Evolutionary conservation across 2,888 invertebrate species (phyloP).

Genomic region (Pseudococcus longispinus): DNA sequence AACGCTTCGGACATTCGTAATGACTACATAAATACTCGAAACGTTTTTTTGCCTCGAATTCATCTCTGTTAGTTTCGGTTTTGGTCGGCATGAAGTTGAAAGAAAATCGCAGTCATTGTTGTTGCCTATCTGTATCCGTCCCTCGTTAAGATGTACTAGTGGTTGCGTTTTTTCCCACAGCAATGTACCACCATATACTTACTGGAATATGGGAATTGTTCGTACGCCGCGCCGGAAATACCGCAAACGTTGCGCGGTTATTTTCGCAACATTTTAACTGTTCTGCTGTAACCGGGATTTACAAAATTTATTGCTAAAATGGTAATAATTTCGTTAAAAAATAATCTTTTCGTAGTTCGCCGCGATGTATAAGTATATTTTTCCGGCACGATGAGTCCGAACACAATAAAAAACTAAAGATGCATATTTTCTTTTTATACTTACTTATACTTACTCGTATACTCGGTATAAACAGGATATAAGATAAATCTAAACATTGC

Average conservation of each 20-base stretch:
- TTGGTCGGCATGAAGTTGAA: too few relatives aligned
- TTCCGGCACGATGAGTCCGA: slow-evolving; percentile 11
- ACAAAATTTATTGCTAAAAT: not conserved
- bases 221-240: not conserved
- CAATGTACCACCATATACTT: too few relatives aligned
- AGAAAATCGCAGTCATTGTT: too few relatives aligned
- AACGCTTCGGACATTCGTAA: too few relatives aligned
- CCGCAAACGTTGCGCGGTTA: not conserved
- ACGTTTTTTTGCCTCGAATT: too few relatives aligned
- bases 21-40: too few relatives aligned
- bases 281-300: not conserved
- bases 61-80: too few relatives aligned
- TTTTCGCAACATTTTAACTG: not conserved
- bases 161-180: too few relatives aligned
- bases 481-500: slow-evolving; percentile 38
- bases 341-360: not conserved
- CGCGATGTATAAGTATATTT: not conserved
- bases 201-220: too few relatives aligned
- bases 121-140: too few relatives aligned
- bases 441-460: too few relatives aligned
- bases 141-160: too few relatives aligned
- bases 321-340: slow-evolving; percentile 26
- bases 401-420: slow-evolving; percentile 28
- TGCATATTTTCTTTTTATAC: slow-evolving; percentile 17
- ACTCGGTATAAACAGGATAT: not conserved